Evolutionary conservation across 2,888 invertebrate species (phyloP).

Genomic region (Oligia strigilis): DNA sequence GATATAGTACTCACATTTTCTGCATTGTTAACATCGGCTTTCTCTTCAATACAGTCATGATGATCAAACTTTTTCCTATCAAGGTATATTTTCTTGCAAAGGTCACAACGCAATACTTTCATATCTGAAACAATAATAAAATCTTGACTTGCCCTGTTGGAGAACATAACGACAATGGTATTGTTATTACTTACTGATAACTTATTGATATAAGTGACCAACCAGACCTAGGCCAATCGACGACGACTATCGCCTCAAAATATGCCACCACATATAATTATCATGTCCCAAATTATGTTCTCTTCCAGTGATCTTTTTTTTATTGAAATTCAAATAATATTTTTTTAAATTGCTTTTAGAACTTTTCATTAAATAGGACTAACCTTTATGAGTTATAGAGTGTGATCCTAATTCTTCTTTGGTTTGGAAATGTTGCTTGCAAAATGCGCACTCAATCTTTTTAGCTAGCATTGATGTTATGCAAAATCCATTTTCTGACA

Average conservation of each 20-base stretch:
- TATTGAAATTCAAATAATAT: too few relatives aligned
- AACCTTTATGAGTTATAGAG: conserved; percentile 81
- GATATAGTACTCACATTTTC: conserved; percentile 59
- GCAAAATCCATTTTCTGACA: conserved; percentile 82
- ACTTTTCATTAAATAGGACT: conserved; percentile 21
- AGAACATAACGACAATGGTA: background rate
- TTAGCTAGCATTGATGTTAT: conserved; percentile 76
- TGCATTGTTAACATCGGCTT: conserved; percentile 29
- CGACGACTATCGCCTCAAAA: too few relatives aligned
- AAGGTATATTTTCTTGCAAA: conserved; percentile 85
- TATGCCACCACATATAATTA: background rate
- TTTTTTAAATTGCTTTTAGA: background rate
- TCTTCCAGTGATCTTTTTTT: background rate
- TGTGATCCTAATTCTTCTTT: conserved; percentile 81
- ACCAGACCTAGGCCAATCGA: background rate
- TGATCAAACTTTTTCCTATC: conserved; percentile 76
- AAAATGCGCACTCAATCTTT: conserved; percentile 79
- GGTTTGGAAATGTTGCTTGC: conserved; percentile 78
- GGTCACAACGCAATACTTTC: conserved; percentile 77
- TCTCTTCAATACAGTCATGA: conserved; percentile 75
- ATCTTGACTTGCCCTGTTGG: background rate
- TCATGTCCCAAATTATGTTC: background rate
- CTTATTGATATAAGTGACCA: background rate
- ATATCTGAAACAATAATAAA: conserved; percentile 75
- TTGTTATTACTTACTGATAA: too few relatives aligned